Percentiles rank a stretch among this genome's conserved stretches.
Conservation (phyloP, 2,113 vertebrate species). For the Chitala chitala region DNA sequence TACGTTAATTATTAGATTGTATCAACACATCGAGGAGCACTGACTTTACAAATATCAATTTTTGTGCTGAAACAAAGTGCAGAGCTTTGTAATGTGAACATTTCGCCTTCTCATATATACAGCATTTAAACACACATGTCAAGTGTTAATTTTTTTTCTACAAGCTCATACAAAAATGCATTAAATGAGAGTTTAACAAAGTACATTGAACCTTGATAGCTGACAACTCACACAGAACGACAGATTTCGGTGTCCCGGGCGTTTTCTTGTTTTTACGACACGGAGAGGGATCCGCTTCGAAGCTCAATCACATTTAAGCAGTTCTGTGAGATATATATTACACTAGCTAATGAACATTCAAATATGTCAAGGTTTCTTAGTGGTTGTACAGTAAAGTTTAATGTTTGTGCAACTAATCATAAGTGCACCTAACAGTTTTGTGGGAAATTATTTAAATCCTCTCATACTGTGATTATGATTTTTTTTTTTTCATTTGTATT, state of each 20-base stretch:
- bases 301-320: not conserved
- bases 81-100: too few species aligned
- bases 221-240: not conserved
- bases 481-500: constrained; percentile 4
- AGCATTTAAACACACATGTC: not conserved
- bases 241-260: not conserved
- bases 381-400: constrained; percentile 46
- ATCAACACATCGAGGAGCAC: too few species aligned
- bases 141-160: too few species aligned
- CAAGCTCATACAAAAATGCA: not conserved
- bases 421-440: constrained; percentile 53
- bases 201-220: not conserved
- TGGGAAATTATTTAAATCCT: not conserved
- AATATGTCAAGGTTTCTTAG: constrained; percentile 55
- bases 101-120: too few species aligned
- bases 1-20: too few species aligned
- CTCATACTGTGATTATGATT: not conserved
- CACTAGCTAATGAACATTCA: constrained; percentile 53
- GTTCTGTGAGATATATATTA: constrained; percentile 37
- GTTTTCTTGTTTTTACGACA: constrained; percentile 18
- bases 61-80: too few species aligned
- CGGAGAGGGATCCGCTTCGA: not conserved
- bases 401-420: too few species aligned
- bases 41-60: too few species aligned
- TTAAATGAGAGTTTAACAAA: not conserved